Conservation (phyloP, 1,140 invertebrate species). For the Pseudomyrmex flavicornis region DNA sequence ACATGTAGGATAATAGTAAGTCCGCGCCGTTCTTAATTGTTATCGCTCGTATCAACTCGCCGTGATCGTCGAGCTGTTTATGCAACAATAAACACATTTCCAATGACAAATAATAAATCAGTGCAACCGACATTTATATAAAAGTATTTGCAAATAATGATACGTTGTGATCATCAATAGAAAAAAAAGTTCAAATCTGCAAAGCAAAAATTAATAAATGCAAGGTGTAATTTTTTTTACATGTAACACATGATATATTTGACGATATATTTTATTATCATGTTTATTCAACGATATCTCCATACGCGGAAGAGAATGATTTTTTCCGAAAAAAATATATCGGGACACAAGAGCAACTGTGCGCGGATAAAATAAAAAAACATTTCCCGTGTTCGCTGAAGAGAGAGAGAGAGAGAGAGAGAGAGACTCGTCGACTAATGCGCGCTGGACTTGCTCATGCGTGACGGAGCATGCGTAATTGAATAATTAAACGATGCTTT, state of each 20-base stretch:
- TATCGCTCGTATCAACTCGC: neutral
- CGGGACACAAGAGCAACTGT: neutral
- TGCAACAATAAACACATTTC: neutral
- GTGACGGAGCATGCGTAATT: conserved; percentile 78
- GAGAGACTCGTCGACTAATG: conserved; percentile 10
- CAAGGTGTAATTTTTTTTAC: too few species aligned
- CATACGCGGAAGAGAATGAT: too few species aligned
- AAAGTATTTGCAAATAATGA: too few species aligned
- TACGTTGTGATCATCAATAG: too few species aligned
- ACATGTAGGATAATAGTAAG: conserved; percentile 26
- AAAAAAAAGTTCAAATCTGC: too few species aligned
- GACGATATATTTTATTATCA: neutral
- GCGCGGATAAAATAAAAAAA: neutral
- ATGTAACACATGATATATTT: too few species aligned
- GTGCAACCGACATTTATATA: neutral
- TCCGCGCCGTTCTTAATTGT: conserved; percentile 21
- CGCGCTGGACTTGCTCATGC: conserved; percentile 63
- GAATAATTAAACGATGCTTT: conserved; percentile 81
- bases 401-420: too few species aligned
- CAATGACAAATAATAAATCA: too few species aligned
- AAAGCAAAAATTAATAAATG: too few species aligned
- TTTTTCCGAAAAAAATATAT: neutral
- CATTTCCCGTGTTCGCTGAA: conserved; percentile 27
- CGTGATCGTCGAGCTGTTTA: neutral
- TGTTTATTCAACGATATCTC: neutral